phyloP scores from a whole-genome alignment of 2,113 vertebrate species.

The Lophotis ruficrista region DNA sequence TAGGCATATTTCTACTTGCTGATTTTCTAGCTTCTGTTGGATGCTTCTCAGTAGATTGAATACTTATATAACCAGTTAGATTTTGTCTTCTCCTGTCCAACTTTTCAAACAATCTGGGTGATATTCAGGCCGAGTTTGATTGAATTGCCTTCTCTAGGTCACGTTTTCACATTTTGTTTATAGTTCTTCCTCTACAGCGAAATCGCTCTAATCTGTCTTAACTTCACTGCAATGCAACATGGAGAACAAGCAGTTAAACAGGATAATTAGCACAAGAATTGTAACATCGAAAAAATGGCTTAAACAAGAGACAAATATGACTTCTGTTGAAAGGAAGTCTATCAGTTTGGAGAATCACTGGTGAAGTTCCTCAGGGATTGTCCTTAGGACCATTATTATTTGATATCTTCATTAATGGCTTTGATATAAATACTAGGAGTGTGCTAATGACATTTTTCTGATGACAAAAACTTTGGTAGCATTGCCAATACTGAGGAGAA shows the following conservation, averaged over 20 bases:
- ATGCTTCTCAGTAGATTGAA: not conserved
- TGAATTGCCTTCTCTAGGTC: not conserved
- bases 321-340: not conserved
- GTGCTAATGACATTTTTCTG: conserved; percentile 27
- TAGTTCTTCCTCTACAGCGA: not conserved
- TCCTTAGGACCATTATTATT: not conserved
- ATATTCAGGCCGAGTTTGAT: not conserved
- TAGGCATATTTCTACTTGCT: not conserved
- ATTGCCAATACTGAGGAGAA: not conserved
- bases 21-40: not conserved
- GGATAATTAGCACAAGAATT: not conserved
- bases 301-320: not conserved
- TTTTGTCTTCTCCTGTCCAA: not conserved
- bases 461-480: conserved; percentile 32
- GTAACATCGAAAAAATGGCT: not conserved
- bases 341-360: not conserved
- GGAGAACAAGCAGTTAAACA: not conserved
- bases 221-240: not conserved
- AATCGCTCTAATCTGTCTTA: not conserved
- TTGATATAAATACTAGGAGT: not conserved
- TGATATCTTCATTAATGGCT: not conserved
- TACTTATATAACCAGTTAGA: not conserved
- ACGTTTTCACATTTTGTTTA: not conserved
- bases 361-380: not conserved
- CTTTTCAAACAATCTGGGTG: not conserved